Base-by-base conservation (phyloP, 2,888 invertebrate species). In the Rhyacophila evoluta region DNA sequence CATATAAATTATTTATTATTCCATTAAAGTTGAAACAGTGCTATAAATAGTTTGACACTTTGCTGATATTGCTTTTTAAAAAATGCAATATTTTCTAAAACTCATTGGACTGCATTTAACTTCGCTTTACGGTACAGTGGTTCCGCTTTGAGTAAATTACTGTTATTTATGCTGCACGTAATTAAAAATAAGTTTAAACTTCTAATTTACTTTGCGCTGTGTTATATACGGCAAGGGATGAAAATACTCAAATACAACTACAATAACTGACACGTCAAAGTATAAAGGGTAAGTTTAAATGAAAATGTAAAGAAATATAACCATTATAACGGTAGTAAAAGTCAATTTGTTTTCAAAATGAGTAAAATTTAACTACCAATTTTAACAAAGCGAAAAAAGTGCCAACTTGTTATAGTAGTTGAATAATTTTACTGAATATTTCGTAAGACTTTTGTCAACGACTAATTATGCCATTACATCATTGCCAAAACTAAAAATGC, bases 151-250 rank as follows among this genome's bases (percentile, higher is more conserved):
- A 69, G 69, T 29, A 29, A 69, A 69, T 69, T 69, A 69, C 29
- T 33, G 28, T 69, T 69, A 69, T 69, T 69, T 29, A 69, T 29
- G 33, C 29, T 33, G 33, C 69, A 29, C 33, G 69, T 69, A 69
- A 69, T 69, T 69, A 69, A 69, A 29, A 69, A 29, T 41, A 55
- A 55, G 55, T 55, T 55, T 55, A 55, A 55, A 55, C 19, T 55
- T 55, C 55, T 55, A 55, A 55, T 55, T 55, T 55, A 25, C 55
- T 55, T 55, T 55, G 55, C 15, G 55, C 55, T 55, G 55, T 55
- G n/a, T n/a, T n/a, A n/a, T n/a, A n/a, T n/a, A 19, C 10, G 55
- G 19, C 55, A 55, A 55, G 55, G 55, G 55, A 55, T 55, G 55
- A 55, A 55, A 55, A 25, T 8, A 19, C 19, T 55, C 55, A 19